Conservation (phyloP, 1,140 invertebrate genomes). For the Bombyx mandarina region DNA sequence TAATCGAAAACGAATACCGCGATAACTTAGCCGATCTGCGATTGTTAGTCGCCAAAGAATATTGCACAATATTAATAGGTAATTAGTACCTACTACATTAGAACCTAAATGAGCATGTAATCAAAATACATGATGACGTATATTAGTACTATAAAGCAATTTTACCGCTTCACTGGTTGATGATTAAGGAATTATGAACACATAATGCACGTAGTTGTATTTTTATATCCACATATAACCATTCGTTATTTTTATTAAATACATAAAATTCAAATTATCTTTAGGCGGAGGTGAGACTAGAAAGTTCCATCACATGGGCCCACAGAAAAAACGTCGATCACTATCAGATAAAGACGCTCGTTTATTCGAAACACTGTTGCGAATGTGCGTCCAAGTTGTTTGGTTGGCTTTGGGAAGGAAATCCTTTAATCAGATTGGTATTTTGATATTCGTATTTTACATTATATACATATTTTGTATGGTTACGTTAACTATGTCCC, state of each 20-base stretch:
- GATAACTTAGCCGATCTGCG: constrained; percentile 73
- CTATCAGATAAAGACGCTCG: constrained; percentile 74
- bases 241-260: neutral
- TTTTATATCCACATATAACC: too few species aligned
- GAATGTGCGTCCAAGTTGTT: constrained; percentile 72
- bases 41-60: constrained; percentile 73
- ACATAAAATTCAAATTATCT: neutral
- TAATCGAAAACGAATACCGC: constrained; percentile 66
- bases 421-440: constrained; percentile 72
- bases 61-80: constrained; percentile 72
- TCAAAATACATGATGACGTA: neutral
- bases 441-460: neutral
- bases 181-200: neutral
- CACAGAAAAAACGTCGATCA: constrained; percentile 67
- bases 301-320: constrained; percentile 73
- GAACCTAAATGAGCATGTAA: neutral
- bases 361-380: constrained; percentile 72
- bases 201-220: too few species aligned
- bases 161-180: neutral
- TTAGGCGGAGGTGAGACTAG: constrained; percentile 55
- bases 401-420: constrained; percentile 76
- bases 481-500: too few species aligned
- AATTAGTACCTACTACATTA: constrained; percentile 4
- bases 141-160: too few species aligned
- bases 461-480: too few species aligned